Percentiles rank a stretch among this genome's conserved stretches.
These are phyloP conservation scores for Rhogogaster chlorosoma DNA, from an alignment of 2,888 invertebrate genomes.

Conservation along the genomic window DNA sequence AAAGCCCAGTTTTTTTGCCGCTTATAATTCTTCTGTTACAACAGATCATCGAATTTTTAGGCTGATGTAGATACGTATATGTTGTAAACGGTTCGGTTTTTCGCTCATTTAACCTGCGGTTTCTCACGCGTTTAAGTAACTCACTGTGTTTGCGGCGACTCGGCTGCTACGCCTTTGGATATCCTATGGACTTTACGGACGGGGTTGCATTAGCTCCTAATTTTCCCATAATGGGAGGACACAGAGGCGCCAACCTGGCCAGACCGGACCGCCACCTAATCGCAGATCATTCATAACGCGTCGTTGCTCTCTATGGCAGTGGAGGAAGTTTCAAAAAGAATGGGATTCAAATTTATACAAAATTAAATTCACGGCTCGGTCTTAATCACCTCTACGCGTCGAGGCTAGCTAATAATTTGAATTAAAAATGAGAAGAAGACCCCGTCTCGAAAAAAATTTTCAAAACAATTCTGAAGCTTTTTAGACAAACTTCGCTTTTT, in stretches of 20 bases:
- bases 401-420: not conserved
- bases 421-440: not conserved
- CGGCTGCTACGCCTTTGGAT: slow-evolving; percentile 38
- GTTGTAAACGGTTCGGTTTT: not conserved
- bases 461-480: not conserved
- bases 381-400: not conserved
- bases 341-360: slow-evolving; percentile 36
- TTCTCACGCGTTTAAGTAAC: slow-evolving; percentile 15
- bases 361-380: not conserved
- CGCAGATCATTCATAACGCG: slow-evolving; percentile 69
- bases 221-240: slow-evolving; percentile 70
- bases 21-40: not conserved
- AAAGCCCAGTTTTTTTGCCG: not conserved
- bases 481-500: not conserved
- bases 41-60: not conserved
- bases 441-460: not conserved
- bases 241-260: slow-evolving; percentile 67
- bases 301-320: slow-evolving; percentile 31
- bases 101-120: not conserved
- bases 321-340: not conserved
- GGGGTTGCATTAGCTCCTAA: slow-evolving; percentile 65
- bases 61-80: not conserved
- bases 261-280: slow-evolving; percentile 63
- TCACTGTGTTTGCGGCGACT: not conserved
- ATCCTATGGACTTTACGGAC: slow-evolving; percentile 37